Evolutionary conservation across 2,888 invertebrate species (phyloP), one percentile per base, ranked within the genome.

Genomic region (Drosophila mettleri): DNA sequence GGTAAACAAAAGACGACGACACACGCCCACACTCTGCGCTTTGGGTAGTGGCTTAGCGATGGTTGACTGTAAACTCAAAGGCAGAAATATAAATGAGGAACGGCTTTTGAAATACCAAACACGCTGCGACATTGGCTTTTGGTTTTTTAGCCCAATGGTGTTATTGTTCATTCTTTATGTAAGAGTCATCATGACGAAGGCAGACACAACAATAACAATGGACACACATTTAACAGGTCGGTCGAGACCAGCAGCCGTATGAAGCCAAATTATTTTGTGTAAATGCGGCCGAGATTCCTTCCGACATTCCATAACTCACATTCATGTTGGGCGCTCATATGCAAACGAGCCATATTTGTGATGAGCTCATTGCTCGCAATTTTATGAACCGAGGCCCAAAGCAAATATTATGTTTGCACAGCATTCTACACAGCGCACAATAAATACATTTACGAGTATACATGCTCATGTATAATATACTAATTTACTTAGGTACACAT

Each of bases 231-330:
- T 39, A 45, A 33, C 69, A 41, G 20, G 38, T 38, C 51, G 41
- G 38, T 53, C 51, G 46, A 68, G 54, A 22, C 52, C 65, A 57
- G 41, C 74, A 62, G 69, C 69, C 72, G 63, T 54, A 66, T 46
- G 66, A 71, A 69, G 88, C 71, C 80, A 88, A 83, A 88, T 88
- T 83, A 86, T 83, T 67, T 80, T 71, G 63, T 62, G 67, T 68
- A 73, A 83, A 80, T 66, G 66, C 65, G 45, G 67, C 81, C 59
- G 84, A 86, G 88, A 88, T 88, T 83, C 71, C 53, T 51, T 73
- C 46, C 43, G 46, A 82, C 72, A 85, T 82, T 69, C 64, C 67
- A 75, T 75, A 86, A 86, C 68, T 68, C 64, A 39, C 41, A 72
- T 58, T 62, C 55, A 63, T 49, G 67, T 51, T 64, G 41, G 53